Evolutionary conservation across 2,113 vertebrate genomes (phyloP), one percentile per base, ranked within the genome.

Genomic region (Indri indri): DNA sequence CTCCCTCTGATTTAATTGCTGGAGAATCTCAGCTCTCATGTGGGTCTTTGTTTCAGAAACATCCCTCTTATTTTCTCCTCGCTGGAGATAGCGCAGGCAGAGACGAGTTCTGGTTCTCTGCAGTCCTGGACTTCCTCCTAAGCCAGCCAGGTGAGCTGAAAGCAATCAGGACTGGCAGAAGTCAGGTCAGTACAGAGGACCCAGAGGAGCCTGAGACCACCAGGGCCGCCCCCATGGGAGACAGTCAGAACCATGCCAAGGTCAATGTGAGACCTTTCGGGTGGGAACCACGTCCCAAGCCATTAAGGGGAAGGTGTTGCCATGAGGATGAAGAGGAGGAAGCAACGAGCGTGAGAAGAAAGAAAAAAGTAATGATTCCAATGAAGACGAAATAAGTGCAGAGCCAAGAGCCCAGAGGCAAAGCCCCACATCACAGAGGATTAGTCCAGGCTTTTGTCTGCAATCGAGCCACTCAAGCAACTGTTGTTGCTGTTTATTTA

Each of bases 161-260:
- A 59, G 57, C 57, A 25, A 23, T 59, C 57, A 22, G 6, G 32
- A 34, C 65, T 34, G 65, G 57, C 57, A 40, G 20, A 6, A 18
- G 68, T 13, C 20, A 71, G 68, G 68, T 25, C 68, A 71, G 68
- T 40, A 20, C 22, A 13, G 68, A 40, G 2, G 5, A 23, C 22
- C 20, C 0, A 40, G 68, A 37, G 68, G 22, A 71, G 68, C 20
- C 5, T 5, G 37, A n/a, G 22, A 11, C 6, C 11, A 25, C 10
- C 23, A 71, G 70, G 23, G 50, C 37, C 40, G 68, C 68, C 65
- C 68, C 11, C 68, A 3, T 23, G 37, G 37, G 22, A 71, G 22
- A 40, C 0, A 40, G 37, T 25, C 37, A 13, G 70, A 12, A 42
- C 37, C 37, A 0, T 23, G 37, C 3, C 37, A 40, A 0, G 5